Conservation (phyloP, 2,888 invertebrate genomes). For the Neoitamus cyanurus region DNA sequence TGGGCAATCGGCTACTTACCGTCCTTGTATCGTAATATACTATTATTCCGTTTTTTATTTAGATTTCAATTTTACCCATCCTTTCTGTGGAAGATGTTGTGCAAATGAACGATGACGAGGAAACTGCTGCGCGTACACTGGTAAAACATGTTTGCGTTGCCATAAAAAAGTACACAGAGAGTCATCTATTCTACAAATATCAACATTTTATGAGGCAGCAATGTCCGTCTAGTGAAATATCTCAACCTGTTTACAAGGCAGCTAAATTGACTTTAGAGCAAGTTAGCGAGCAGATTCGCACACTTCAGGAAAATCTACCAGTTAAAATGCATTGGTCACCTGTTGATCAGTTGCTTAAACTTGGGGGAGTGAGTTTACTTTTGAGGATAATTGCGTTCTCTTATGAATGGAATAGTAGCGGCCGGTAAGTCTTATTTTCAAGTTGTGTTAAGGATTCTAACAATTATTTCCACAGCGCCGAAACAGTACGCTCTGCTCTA, state of each 20-base stretch:
- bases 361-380: conserved; percentile 85
- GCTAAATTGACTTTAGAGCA: conserved; percentile 80
- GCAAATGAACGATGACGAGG: conserved; percentile 82
- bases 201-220: conserved; percentile 75
- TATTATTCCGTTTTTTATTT: conserved; percentile 44
- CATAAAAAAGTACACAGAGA: conserved; percentile 89
- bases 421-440: conserved; percentile 69
- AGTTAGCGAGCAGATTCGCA: conserved; percentile 86
- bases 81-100: conserved; percentile 78
- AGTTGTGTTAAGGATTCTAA: background rate
- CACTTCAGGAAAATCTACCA: conserved; percentile 80
- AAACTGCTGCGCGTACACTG: conserved; percentile 89
- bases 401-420: conserved; percentile 92
- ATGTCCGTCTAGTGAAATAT: conserved; percentile 63
- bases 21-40: too few species aligned
- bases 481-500: conserved; percentile 82
- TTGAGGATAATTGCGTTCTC: conserved; percentile 89
- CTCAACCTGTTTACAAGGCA: conserved; percentile 69
- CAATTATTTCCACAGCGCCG: conserved; percentile 70
- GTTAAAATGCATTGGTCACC: conserved; percentile 87
- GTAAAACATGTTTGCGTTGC: conserved; percentile 92
- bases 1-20: too few species aligned
- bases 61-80: conserved; percentile 89
- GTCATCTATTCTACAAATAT: conserved; percentile 85
- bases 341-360: conserved; percentile 84